Base-by-base conservation (phyloP, 64 coral and sea anemone genomes). In the Pachyseris speciosa region DNA sequence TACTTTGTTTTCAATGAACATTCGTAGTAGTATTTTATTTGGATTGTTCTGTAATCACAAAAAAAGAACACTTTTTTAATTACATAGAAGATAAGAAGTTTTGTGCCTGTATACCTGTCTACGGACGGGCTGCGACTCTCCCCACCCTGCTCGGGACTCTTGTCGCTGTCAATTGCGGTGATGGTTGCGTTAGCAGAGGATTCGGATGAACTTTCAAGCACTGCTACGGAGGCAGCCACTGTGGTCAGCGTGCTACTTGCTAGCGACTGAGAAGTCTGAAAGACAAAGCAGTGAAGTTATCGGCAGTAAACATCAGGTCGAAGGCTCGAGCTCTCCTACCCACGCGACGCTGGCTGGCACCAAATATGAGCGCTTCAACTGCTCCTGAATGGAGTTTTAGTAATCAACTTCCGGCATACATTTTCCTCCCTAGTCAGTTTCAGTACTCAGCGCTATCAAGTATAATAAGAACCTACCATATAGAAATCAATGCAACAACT, bases 61-160 rank as follows among this genome's bases (percentile, higher is more conserved):
- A 55, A 13, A 55, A 53, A 9, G 2, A 53, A 53, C 3, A 55
- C 10, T 55, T 45, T 11, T 45, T 45, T 45, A 45, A 45, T 16
- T 55, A n/a, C n/a, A n/a, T 55, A 16, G 3, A 55, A 10, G 51
- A 55, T 20, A 9, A 26, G 4, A 61, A 61, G n/a, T 5, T 24
- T 25, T 25, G 19, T 16, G 58, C 5, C 7, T 31, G 32, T 51
- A 12, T 81, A 81, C 77, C 77, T 81, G 8, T 81, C 77, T 28
- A 81, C 77, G 24, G 77, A 81, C 13, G 77, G 77, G 33, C 77
- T 76, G 11, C 43, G 73, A 27, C 73, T 76, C 42, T 76, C 42
- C 30, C 42, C 41, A 25, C 52, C 30, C 4, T 37, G 77, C 40
- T 60, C 32, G 7, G 37, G 77, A 36, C 51, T 58, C 77, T 81